Conservation (phyloP, 2,113 vertebrate genomes). For the Polypterus senegalus region DNA sequence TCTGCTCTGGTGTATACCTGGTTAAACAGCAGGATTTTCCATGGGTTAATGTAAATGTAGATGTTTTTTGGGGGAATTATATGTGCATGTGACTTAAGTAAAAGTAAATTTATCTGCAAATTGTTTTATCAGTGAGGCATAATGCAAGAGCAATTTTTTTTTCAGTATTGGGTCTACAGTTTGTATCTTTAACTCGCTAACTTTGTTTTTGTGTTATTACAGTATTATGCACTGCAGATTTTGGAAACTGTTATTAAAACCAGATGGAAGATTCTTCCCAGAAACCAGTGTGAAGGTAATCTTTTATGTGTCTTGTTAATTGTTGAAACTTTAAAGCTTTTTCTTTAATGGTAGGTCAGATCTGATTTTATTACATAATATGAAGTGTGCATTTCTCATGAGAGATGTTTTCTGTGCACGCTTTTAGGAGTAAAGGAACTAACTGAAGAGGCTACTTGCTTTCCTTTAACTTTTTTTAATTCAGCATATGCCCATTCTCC, state of each 20-base stretch:
- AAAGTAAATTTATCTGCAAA: constrained; percentile 24
- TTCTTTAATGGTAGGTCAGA: neutral
- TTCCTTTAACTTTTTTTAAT: no score
- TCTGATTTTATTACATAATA: neutral
- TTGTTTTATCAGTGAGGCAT: neutral
- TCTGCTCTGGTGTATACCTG: constrained; percentile 73
- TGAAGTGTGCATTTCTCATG: neutral
- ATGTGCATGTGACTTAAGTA: constrained; percentile 57
- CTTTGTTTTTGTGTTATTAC: constrained; percentile 54
- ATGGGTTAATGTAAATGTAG: constrained; percentile 35
- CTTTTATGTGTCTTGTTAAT: no score
- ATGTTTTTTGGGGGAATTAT: constrained; percentile 35
- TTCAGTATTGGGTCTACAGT: neutral
- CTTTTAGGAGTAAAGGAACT: no score
- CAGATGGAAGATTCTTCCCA: constrained; percentile 94
- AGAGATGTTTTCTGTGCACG: no score
- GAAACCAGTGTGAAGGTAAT: constrained; percentile 94
- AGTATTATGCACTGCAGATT: constrained; percentile 97
- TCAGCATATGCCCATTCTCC: no score
- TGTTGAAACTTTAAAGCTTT: neutral
- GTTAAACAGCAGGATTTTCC: constrained; percentile 79
- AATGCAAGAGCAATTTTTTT: neutral
- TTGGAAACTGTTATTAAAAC: constrained; percentile 96
- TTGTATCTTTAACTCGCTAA: constrained; percentile 6
- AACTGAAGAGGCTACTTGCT: no score